Conservation (phyloP, 2,797 vertebrate genomes). For the Denticeps clupeoides region DNA sequence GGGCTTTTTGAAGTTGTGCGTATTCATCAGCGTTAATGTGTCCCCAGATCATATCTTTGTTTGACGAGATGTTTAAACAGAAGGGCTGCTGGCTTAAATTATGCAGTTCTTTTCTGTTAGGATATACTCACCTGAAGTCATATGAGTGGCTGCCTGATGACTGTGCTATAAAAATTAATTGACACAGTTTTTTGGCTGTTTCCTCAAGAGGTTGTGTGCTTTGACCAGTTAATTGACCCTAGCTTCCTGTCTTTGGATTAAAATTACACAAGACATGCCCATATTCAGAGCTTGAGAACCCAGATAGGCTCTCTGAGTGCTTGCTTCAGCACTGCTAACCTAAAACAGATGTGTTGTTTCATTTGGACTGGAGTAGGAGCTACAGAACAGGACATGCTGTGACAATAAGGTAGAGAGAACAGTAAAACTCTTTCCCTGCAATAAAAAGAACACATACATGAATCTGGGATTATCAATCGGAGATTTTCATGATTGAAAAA, state of each 20-base stretch:
- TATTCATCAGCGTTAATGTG: neutral
- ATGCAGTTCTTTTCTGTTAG: neutral
- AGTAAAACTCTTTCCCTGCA: too few species aligned
- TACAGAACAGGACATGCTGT: constrained; percentile 20
- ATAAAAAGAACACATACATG: too few species aligned
- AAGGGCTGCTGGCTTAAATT: too few species aligned
- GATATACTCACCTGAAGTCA: too few species aligned
- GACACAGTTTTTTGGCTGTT: constrained; percentile 20
- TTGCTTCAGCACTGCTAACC: constrained; percentile 44
- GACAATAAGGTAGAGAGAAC: constrained; percentile 3
- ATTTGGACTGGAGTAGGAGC: constrained; percentile 35
- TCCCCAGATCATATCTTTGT: neutral
- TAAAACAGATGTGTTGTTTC: constrained; percentile 54
- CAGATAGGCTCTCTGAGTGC: constrained; percentile 28
- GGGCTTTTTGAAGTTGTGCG: neutral
- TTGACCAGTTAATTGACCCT: constrained; percentile 45
- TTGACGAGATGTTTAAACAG: too few species aligned
- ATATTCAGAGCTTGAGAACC: constrained; percentile 29
- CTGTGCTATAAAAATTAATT: constrained; percentile 18
- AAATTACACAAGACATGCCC: constrained; percentile 32
- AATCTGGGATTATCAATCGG: too few species aligned
- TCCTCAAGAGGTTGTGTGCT: constrained; percentile 31
- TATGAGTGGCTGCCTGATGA: constrained; percentile 11
- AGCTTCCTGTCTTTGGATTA: constrained; percentile 43
- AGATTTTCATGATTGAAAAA: too few species aligned